Conservation (phyloP, 2,797 vertebrate genomes). For the Heliangelus exortis region DNA sequence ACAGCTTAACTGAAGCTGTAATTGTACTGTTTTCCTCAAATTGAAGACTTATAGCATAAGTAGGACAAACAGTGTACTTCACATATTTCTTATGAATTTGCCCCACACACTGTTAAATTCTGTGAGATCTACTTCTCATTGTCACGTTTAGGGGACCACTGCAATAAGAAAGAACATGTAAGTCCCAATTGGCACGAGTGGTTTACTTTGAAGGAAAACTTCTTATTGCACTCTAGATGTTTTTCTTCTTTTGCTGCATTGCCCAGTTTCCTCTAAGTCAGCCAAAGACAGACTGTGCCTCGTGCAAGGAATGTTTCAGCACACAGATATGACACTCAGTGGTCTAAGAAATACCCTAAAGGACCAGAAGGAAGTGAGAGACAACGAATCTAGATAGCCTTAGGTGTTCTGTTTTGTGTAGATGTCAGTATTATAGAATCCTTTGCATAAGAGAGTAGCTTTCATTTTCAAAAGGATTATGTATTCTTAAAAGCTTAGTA, state of each 20-base stretch:
- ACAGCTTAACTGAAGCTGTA: not conserved
- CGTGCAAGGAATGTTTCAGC: not conserved
- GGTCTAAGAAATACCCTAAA: not conserved
- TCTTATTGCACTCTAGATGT: not conserved
- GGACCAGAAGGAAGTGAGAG: not conserved
- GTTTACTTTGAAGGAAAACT: not conserved
- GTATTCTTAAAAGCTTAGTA: not conserved
- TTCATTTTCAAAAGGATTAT: not conserved
- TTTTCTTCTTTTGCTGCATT: not conserved
- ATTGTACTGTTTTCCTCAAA: not conserved
- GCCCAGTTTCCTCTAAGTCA: not conserved
- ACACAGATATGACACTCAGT: not conserved
- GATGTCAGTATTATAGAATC: not conserved
- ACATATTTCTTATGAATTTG: not conserved
- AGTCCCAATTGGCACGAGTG: not conserved
- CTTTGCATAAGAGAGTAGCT: not conserved
- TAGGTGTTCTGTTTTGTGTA: not conserved
- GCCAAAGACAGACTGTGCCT: not conserved
- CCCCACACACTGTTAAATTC: not conserved
- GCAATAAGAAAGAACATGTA: not conserved
- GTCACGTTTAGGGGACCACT: not conserved
- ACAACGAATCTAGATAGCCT: not conserved
- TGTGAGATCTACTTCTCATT: not conserved
- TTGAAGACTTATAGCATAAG: not conserved
- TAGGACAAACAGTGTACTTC: not conserved